A percentile compares a stretch with the other conserved stretches of the same genome.
Conservation (phyloP, 1,140 invertebrate species). For the Eupeodes corollae region DNA sequence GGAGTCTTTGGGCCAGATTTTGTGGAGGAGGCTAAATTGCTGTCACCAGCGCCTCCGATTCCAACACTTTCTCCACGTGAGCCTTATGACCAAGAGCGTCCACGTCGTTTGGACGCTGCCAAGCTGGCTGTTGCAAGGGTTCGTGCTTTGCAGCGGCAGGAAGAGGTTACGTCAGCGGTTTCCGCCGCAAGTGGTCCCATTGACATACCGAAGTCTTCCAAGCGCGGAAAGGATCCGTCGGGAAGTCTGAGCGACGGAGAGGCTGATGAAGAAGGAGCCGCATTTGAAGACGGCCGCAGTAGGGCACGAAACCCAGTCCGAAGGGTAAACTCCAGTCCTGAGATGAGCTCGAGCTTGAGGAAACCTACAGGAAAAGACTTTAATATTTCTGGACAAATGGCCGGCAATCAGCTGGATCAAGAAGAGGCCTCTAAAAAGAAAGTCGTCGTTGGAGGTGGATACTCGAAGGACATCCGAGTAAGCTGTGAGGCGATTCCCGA, state of each 20-base stretch:
- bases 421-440: slow-evolving; percentile 13
- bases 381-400: not conserved
- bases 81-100: not conserved
- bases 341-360: slow-evolving; percentile 80
- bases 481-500: slow-evolving; percentile 84
- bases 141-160: slow-evolving; percentile 25
- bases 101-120: not conserved
- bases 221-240: slow-evolving; percentile 25
- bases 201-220: slow-evolving; percentile 21
- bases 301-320: slow-evolving; percentile 65
- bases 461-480: slow-evolving; percentile 60
- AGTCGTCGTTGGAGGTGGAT: slow-evolving; percentile 25
- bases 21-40: not conserved
- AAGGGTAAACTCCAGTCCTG: slow-evolving; percentile 78
- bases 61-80: slow-evolving; percentile 5
- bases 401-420: slow-evolving; percentile 34
- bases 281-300: slow-evolving; percentile 37
- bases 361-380: slow-evolving; percentile 37
- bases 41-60: not conserved
- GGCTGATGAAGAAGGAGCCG: slow-evolving; percentile 42
- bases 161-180: slow-evolving; percentile 24
- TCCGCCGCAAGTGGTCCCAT: slow-evolving; percentile 34
- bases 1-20: slow-evolving; percentile 26
- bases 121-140: slow-evolving; percentile 13
- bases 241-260: slow-evolving; percentile 42